Conservation (phyloP, 2,797 vertebrate species). For the Podargus strigoides region DNA sequence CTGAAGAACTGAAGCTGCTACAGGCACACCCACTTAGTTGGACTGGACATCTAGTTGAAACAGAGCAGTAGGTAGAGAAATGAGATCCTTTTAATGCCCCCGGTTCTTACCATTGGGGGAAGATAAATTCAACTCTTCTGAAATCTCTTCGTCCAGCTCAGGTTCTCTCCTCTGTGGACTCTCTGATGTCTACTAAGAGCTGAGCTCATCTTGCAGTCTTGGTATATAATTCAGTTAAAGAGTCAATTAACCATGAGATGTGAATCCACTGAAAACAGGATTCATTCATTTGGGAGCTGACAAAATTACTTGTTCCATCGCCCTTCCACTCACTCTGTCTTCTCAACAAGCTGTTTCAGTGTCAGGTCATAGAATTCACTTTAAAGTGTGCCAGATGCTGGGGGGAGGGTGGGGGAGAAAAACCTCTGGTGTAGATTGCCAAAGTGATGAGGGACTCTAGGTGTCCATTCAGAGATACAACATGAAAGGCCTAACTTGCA, state of each 20-base stretch:
- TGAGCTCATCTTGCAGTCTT: neutral
- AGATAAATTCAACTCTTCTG: neutral
- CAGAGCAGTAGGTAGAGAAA: neutral
- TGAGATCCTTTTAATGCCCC: neutral
- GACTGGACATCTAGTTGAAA: neutral
- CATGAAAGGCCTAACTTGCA: neutral
- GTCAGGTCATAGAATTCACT: conserved; percentile 2
- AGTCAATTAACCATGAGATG: conserved; percentile 34
- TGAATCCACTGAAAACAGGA: conserved; percentile 20
- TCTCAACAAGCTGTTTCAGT: conserved; percentile 21
- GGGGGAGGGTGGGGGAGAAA: fast-evolving
- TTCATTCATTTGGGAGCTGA: conserved; percentile 27
- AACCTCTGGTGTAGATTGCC: neutral
- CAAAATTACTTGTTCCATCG: conserved; percentile 20
- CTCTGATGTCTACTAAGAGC: neutral
- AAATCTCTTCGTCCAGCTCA: neutral
- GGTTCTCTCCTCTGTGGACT: neutral
- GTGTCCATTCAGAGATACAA: neutral
- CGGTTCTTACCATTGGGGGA: neutral
- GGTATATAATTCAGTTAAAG: conserved; percentile 23
- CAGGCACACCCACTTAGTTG: neutral
- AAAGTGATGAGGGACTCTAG: neutral
- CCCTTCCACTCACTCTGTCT: neutral
- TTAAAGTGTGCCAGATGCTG: neutral
- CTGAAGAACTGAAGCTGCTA: neutral